A percentile compares a stretch with the other conserved stretches of the same genome.
Evolutionary conservation across 1,140 invertebrate species (phyloP).

Genomic region (Macrosteles quadrilineatus): DNA sequence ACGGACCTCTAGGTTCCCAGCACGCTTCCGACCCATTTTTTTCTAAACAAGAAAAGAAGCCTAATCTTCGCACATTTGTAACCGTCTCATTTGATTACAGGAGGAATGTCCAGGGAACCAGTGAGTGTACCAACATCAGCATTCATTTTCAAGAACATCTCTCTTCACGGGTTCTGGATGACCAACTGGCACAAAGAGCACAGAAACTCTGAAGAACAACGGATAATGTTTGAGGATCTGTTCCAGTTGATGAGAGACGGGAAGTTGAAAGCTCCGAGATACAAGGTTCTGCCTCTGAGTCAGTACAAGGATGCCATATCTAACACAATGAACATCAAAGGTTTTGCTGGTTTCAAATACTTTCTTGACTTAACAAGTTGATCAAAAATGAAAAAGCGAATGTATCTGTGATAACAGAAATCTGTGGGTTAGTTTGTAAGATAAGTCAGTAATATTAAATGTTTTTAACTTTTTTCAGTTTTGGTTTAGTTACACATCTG

Average conservation of each 20-base stretch:
- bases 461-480: no score
- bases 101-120: constrained; percentile 95
- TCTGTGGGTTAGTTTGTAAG: background rate
- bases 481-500: no score
- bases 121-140: constrained; percentile 77
- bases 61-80: no score
- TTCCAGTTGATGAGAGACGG: constrained; percentile 67
- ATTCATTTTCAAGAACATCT: constrained; percentile 92
- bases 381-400: no score
- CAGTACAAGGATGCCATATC: constrained; percentile 75
- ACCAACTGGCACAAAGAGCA: constrained; percentile 78
- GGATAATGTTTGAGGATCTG: constrained; percentile 77
- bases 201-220: constrained; percentile 54
- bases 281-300: constrained; percentile 70
- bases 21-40: no score
- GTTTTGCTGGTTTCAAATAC: constrained; percentile 73
- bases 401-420: constrained; percentile 7
- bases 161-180: constrained; percentile 95
- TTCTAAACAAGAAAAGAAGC: no score
- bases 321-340: constrained; percentile 65
- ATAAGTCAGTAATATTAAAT: no score
- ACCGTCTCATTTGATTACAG: no score
- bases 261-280: constrained; percentile 70
- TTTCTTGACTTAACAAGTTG: constrained; percentile 60
- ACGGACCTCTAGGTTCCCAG: no score